phyloP scores from a whole-genome alignment of 2,113 vertebrate genomes.

The Lophotis ruficrista region DNA sequence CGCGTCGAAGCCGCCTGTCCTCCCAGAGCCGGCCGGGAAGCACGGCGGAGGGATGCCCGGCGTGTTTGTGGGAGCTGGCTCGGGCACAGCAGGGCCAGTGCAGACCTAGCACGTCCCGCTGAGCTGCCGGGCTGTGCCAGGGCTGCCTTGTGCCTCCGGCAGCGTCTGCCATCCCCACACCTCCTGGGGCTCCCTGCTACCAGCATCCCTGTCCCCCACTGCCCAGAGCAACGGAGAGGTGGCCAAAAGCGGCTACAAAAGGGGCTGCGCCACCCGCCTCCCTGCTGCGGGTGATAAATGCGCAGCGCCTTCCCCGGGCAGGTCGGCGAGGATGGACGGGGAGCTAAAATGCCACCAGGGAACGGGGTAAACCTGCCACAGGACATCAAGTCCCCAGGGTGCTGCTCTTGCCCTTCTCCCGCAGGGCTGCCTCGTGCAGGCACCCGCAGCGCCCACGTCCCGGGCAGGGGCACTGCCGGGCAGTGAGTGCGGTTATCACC shows the following conservation, averaged over 20 bases:
- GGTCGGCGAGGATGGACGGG: background rate
- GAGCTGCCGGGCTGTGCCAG: background rate
- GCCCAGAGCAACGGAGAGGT: background rate
- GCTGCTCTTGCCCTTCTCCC: background rate
- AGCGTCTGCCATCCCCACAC: background rate
- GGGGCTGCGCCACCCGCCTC: rapidly evolving
- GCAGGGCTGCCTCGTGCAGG: background rate
- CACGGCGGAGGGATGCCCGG: rapidly evolving
- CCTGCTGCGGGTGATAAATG: background rate
- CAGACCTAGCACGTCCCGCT: background rate
- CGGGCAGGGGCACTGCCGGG: too few species aligned
- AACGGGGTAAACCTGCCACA: background rate
- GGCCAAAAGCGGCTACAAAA: background rate
- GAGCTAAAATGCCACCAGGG: background rate
- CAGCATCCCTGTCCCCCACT: background rate
- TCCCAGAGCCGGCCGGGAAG: background rate
- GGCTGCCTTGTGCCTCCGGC: background rate
- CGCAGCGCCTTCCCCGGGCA: background rate
- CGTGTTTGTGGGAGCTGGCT: background rate
- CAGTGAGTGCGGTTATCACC: background rate
- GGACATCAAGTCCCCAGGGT: background rate
- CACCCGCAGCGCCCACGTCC: background rate
- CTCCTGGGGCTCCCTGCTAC: background rate
- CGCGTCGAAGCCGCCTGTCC: too few species aligned
- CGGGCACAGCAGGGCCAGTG: background rate